phyloP scores from a whole-genome alignment of 2,113 vertebrate species.

The Hippolais icterina region DNA sequence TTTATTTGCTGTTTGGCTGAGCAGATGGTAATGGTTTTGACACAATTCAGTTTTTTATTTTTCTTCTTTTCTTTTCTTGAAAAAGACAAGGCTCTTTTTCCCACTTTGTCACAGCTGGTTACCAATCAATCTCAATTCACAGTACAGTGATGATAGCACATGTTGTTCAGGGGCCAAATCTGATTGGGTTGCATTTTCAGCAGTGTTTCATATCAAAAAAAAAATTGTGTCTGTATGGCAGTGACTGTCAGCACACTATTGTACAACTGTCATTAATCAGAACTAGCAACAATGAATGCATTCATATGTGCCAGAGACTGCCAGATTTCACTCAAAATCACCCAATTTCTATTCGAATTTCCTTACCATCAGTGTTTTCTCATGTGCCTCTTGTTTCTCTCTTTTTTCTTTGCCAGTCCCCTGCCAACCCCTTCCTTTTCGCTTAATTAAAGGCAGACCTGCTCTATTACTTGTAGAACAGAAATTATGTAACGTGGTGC shows the following conservation, averaged over 20 bases:
- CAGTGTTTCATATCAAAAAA: conserved; percentile 73
- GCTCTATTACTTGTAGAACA: background rate
- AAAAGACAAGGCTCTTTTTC: conserved; percentile 61
- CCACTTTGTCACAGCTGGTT: conserved; percentile 80
- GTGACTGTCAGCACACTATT: conserved; percentile 73
- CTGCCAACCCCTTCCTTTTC: background rate
- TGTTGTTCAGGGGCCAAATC: conserved; percentile 78
- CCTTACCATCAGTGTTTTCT: conserved; percentile 63
- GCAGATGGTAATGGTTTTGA: conserved; percentile 75
- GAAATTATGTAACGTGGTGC: background rate
- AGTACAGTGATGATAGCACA: conserved; percentile 78
- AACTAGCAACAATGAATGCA: conserved; percentile 71
- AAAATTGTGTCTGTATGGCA: conserved; percentile 60
- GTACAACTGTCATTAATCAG: conserved; percentile 81
- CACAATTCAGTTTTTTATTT: conserved; percentile 62
- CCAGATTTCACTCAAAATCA: conserved; percentile 71
- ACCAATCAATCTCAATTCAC: conserved; percentile 81
- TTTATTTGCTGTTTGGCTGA: conserved; percentile 68
- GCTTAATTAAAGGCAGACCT: conserved; percentile 57
- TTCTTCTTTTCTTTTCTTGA: conserved; percentile 36
- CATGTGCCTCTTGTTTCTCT: conserved; percentile 38
- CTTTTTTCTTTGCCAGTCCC: background rate
- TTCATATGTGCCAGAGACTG: conserved; percentile 69
- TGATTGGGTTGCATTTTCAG: conserved; percentile 79
- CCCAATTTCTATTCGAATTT: conserved; percentile 64